Conservation (phyloP, 1,140 invertebrate species). For the Micrasema minimum region DNA sequence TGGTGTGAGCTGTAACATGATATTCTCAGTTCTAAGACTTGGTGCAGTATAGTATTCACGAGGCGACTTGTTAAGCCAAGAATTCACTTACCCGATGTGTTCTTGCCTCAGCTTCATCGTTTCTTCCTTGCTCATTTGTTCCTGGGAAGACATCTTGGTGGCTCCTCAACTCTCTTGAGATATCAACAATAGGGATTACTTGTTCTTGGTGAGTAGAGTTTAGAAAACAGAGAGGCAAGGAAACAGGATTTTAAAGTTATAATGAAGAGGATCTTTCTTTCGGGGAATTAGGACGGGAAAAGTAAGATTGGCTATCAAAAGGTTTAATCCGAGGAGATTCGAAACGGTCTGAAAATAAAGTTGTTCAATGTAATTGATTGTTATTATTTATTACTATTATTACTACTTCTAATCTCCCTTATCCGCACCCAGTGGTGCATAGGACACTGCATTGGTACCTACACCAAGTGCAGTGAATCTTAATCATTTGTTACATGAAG, state of each 20-base stretch:
- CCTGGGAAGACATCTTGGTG: slow-evolving; percentile 63
- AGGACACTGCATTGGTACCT: too few species aligned
- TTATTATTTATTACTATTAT: too few species aligned
- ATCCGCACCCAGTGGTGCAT: too few species aligned
- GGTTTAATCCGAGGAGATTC: too few species aligned
- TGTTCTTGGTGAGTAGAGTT: neutral
- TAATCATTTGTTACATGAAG: too few species aligned
- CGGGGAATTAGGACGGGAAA: neutral
- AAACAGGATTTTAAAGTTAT: neutral
- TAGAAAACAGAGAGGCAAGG: neutral
- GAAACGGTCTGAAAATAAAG: too few species aligned
- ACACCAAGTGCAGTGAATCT: too few species aligned
- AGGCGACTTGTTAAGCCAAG: neutral
- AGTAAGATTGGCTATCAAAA: neutral
- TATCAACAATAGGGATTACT: neutral
- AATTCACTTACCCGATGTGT: slow-evolving; percentile 79
- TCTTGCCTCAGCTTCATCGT: slow-evolving; percentile 81
- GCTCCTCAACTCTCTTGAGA: neutral
- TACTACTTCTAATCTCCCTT: too few species aligned
- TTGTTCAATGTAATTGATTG: too few species aligned
- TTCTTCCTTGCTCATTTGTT: slow-evolving; percentile 80
- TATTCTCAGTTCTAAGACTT: too few species aligned
- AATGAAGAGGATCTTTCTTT: neutral
- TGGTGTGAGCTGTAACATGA: too few species aligned
- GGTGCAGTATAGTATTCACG: too few species aligned